phyloP scores from a whole-genome alignment of 1,140 invertebrate species.

The Mya arenaria region DNA sequence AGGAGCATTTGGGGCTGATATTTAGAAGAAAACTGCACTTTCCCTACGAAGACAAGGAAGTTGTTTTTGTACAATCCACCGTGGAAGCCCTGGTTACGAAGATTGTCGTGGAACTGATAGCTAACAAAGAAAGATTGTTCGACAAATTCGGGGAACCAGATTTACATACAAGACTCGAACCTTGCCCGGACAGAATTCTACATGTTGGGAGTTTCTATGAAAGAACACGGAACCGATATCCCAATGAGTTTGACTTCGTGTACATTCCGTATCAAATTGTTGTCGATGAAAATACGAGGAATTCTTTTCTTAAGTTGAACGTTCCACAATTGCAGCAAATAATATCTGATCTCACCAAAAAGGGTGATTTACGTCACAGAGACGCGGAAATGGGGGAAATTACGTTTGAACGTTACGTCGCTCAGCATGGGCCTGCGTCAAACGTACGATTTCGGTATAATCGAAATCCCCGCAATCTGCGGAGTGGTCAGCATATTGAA shows the following conservation, averaged over 20 bases:
- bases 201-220: constrained; percentile 22
- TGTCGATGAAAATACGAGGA: not conserved
- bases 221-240: constrained; percentile 19
- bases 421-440: not conserved
- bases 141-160: too few species aligned
- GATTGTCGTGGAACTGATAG: too few species aligned
- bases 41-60: too few species aligned
- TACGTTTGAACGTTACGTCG: not conserved
- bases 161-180: too few species aligned
- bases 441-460: not conserved
- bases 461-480: not conserved
- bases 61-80: too few species aligned
- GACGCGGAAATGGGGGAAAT: not conserved
- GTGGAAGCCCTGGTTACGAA: too few species aligned
- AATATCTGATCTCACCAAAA: not conserved
- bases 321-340: not conserved
- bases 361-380: not conserved
- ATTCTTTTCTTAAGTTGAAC: not conserved
- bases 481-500: too few species aligned
- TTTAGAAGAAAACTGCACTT: too few species aligned
- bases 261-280: not conserved
- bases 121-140: too few species aligned
- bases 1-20: too few species aligned
- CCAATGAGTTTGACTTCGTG: constrained; percentile 12
- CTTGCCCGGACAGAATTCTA: not conserved